Percentiles rank a stretch among this genome's conserved stretches.
Conservation (phyloP, 2,888 invertebrate species). For the Monopis laevigella region DNA sequence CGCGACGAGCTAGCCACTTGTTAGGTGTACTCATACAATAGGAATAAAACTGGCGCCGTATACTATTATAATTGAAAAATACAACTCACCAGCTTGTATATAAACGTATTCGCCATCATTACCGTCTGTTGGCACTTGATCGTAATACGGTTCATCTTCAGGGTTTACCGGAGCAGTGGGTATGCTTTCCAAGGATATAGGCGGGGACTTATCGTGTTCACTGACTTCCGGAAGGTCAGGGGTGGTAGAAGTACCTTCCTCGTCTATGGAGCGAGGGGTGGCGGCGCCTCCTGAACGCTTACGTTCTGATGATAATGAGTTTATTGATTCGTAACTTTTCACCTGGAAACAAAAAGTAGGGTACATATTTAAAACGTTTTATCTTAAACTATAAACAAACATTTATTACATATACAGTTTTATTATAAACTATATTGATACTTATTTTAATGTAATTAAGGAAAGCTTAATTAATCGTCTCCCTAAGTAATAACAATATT, state of each 20-base stretch:
- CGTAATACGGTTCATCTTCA: conserved; percentile 76
- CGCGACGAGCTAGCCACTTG: too few species aligned
- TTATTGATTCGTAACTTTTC: conserved; percentile 73
- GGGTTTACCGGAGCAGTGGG: conserved; percentile 36
- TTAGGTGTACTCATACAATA: too few species aligned
- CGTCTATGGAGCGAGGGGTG: conserved; percentile 60
- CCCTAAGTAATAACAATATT: too few species aligned
- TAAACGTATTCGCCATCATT: conserved; percentile 80
- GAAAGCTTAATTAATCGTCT: too few species aligned
- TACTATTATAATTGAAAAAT: too few species aligned
- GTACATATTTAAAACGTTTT: too few species aligned
- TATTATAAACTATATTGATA: too few species aligned
- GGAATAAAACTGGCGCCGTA: too few species aligned
- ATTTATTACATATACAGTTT: too few species aligned
- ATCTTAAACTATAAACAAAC: too few species aligned
- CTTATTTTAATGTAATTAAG: too few species aligned
- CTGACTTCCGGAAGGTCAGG: conserved; percentile 42
- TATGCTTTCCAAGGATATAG: conserved; percentile 49
- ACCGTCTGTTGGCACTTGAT: conserved; percentile 73
- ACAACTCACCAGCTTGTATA: conserved; percentile 73
- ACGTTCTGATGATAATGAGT: conserved; percentile 70
- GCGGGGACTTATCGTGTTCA: conserved; percentile 48
- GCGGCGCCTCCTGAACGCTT: conserved; percentile 60
- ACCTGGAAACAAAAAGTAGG: conserved; percentile 41
- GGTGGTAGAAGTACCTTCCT: conserved; percentile 48